A percentile compares a stretch with the other conserved stretches of the same genome.
Conservation (phyloP, 2,888 invertebrate genomes). For the Cacoxenus indagator region DNA sequence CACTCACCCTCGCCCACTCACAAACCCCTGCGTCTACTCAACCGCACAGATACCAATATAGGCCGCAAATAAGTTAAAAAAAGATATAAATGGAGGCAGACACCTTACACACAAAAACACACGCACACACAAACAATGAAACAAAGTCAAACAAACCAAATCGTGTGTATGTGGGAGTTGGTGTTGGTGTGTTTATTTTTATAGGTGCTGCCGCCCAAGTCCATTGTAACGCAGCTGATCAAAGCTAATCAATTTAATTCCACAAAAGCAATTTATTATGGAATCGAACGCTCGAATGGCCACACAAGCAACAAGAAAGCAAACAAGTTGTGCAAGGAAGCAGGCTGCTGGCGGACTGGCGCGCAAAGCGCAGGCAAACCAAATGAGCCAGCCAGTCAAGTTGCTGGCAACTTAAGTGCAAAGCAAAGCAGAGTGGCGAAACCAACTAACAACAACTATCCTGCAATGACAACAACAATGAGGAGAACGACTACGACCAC, state of each 20-base stretch:
- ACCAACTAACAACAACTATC: conserved; percentile 1
- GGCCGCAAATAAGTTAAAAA: conserved; percentile 2
- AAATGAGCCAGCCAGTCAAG: not conserved
- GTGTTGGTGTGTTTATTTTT: conserved; percentile 20
- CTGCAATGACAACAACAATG: not conserved
- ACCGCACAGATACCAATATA: conserved; percentile 3
- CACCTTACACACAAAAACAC: conserved; percentile 13
- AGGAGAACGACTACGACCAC: not conserved
- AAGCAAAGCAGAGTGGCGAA: not conserved
- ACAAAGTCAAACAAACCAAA: not conserved
- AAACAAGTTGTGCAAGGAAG: not conserved
- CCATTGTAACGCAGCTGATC: conserved; percentile 45
- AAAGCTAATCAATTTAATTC: conserved; percentile 63
- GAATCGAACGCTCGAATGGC: conserved; percentile 37
- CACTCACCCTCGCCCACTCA: conserved; percentile 32
- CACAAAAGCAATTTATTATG: conserved; percentile 57
- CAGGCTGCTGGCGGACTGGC: too few species aligned
- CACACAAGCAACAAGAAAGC: conserved; percentile 15
- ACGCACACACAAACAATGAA: conserved; percentile 12
- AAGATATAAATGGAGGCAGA: not conserved
- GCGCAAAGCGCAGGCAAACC: not conserved
- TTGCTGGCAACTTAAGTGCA: not conserved
- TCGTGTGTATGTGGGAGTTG: conserved; percentile 7
- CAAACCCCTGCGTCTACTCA: not conserved
- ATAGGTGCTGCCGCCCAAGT: conserved; percentile 11